phyloP scores from a whole-genome alignment of 1,140 invertebrate species.

The Eriosoma lanigerum region DNA sequence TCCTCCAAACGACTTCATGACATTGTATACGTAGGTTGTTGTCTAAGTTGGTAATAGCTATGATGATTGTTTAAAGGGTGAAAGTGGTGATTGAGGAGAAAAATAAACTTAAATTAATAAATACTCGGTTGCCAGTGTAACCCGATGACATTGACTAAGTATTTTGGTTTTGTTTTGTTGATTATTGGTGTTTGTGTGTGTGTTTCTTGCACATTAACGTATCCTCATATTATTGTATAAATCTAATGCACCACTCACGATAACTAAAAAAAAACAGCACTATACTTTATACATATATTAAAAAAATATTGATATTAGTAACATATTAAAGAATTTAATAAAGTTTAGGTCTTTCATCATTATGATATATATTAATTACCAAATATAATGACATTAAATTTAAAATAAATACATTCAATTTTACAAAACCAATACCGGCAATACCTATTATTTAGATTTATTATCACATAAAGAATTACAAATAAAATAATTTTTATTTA shows the following conservation, averaged over 20 bases:
- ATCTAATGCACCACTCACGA: slow-evolving; percentile 11
- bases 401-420: no score
- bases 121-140: slow-evolving; percentile 11
- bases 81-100: not conserved
- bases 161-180: slow-evolving; percentile 34
- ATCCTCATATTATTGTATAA: not conserved
- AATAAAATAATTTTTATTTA: no score
- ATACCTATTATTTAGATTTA: no score
- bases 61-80: not conserved
- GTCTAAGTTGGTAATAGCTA: not conserved
- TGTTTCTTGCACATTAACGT: not conserved
- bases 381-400: no score
- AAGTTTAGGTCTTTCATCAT: no score
- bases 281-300: no score
- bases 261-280: slow-evolving; percentile 12
- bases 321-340: no score
- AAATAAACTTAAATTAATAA: slow-evolving; percentile 45
- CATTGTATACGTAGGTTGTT: not conserved
- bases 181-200: slow-evolving; percentile 8
- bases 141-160: slow-evolving; percentile 39
- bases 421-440: no score
- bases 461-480: no score
- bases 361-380: no score
- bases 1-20: not conserved
- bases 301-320: no score